Evolutionary conservation across 2,888 invertebrate genomes (phyloP), one percentile per base, ranked within the genome.

Genomic region (Anodontia alba): DNA sequence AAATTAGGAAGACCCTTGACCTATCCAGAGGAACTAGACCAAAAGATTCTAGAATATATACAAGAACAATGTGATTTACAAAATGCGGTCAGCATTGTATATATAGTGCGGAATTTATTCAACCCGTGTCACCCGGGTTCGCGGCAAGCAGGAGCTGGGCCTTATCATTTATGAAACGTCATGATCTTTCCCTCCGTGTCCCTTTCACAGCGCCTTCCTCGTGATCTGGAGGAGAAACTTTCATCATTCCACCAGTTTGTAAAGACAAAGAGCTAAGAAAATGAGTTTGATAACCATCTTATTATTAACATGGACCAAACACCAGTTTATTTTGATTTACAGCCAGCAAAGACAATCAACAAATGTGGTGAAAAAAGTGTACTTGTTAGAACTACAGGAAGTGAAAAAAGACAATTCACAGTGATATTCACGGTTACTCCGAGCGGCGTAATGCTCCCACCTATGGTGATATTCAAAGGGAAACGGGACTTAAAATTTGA

Each of bases 241-340:
- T n/a, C n/a, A n/a, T n/a, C n/a, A n/a, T n/a, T n/a, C n/a, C n/a
- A n/a, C n/a, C n/a, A n/a, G n/a, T n/a, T n/a, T n/a, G n/a, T n/a
- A n/a, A n/a, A 42, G 15, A 42, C 42, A 42, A 42, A 10, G 42
- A 33, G 54, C 57, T 10, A 26, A 8, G 72, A 74, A 15, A 76
- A 81, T 38, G 81, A 84, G 0, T 84, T 81, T 23, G 78, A 84
- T 7, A 72, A 80, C 46, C 43, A 43, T n/a, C 33, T 51, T 20
- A 84, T 84, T 15, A 70, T 80, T 0, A 80, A 83, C 42, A 83
- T 83, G 80, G 80, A 83, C 38, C 76, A 83, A 43, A 73, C 78
- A 0, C 76, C 76, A 1, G 49, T 76, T 29, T 71, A 70, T 51
- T 76, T 76, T 46, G 76, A 71, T 49, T 51, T 84, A 20, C 70